phyloP scores from a whole-genome alignment of 2,113 vertebrate species.

The Okapia johnstoni region DNA sequence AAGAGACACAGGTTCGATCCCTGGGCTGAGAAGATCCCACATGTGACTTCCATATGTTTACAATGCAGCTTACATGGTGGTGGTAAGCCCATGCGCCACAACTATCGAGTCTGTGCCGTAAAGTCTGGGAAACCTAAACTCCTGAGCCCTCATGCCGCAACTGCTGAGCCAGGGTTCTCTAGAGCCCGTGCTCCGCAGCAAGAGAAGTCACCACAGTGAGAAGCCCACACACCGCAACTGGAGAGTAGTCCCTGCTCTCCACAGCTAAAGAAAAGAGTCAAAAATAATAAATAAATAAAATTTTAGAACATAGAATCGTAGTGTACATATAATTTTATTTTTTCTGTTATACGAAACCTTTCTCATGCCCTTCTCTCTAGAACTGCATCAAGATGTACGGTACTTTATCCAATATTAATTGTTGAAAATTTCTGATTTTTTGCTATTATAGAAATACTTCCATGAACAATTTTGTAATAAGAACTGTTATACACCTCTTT shows the following conservation, averaged over 20 bases:
- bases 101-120: accelerated
- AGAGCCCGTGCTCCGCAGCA: background rate
- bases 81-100: background rate
- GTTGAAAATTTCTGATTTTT: background rate
- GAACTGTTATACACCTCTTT: background rate
- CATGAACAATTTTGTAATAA: background rate
- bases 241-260: background rate
- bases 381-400: background rate
- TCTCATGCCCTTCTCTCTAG: background rate
- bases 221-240: background rate
- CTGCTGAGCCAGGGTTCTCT: background rate
- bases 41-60: background rate
- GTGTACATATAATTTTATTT: background rate
- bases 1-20: background rate
- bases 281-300: background rate
- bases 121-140: background rate
- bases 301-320: background rate
- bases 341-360: background rate
- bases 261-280: background rate
- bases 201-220: background rate
- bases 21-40: background rate
- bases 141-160: background rate
- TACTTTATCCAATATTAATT: background rate
- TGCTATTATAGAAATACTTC: background rate
- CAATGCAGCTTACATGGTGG: background rate